Base-by-base conservation (phyloP, 2,113 vertebrate species). In the Mungos mungo region DNA sequence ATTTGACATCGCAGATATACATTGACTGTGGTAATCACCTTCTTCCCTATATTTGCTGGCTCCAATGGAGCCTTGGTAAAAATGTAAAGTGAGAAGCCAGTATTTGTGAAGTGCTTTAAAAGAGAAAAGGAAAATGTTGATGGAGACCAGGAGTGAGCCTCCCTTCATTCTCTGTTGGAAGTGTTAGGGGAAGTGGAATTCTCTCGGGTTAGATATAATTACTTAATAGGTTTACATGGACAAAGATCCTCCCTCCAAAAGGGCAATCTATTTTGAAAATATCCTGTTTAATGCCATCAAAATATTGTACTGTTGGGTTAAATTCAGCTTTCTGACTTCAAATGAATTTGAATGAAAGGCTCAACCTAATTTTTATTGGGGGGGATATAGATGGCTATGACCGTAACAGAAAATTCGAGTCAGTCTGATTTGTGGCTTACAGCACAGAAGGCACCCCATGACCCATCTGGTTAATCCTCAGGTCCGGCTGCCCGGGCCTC, bases 221-320 rank as follows among this genome's bases (percentile, higher is more conserved):
- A 87, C 52, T 86, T 71, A 66, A 82, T 18, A 52, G 52, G 82
- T 38, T 25, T 72, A 93, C 16, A 65, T 54, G 63, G 50, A 65
- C 21, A 89, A 93, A 76, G 60, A 88, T 41, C 50, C 10, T 71
- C 29, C 45, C 29, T 19, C 0, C 0, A 1, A 54, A 84, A 54
- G 14, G 68, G 76, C 54, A 35, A 60, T 35, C 52, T 84, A 21
- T 63, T 93, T 72, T 88, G 93, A 97, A 96, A 92, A 87, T n/a
- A 82, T 66, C 25, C 29, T 27, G 83, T 33, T 25, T 94, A 79
- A 80, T 54, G 38, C 35, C 68, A 95, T 94, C 79, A 83, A 72
- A 86, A 63, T 86, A 85, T 54, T 83, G 27, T 86, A 93, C 76
- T 19, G 7, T 79, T 86, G 11, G 9, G 38, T 33, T 94, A 54